Percentiles rank a stretch among this genome's conserved stretches.
These are phyloP conservation scores for Arctopsyche grandis DNA, from an alignment of 1,140 invertebrate species.

Conservation along the genomic window DNA sequence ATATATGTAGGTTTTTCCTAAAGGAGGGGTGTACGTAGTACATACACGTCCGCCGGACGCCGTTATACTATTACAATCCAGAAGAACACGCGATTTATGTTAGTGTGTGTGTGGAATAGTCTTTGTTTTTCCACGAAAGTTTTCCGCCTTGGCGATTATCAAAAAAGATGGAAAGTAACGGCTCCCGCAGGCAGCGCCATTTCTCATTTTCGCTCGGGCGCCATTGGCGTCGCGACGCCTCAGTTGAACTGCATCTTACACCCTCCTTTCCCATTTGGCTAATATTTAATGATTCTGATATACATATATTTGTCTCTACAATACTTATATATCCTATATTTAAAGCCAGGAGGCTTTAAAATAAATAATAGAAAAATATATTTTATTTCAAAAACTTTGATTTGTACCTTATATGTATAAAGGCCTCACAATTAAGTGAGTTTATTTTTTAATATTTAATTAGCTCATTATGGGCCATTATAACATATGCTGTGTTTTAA, in stretches of 20 bases:
- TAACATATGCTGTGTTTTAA: too few species aligned
- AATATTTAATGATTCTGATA: too few species aligned
- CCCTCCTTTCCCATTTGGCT: neutral
- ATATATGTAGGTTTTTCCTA: neutral
- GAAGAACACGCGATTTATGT: neutral
- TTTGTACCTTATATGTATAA: too few species aligned
- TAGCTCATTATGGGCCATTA: too few species aligned
- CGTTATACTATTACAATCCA: neutral
- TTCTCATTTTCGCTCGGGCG: constrained; percentile 50
- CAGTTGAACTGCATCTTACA: neutral
- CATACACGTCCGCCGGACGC: neutral
- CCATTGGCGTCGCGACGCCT: constrained; percentile 16
- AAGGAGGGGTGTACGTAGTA: neutral
- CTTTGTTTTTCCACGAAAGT: constrained; percentile 48
- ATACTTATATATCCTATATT: too few species aligned
- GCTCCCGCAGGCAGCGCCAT: constrained; percentile 45
- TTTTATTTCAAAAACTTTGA: too few species aligned
- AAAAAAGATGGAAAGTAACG: constrained; percentile 40
- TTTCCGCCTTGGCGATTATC: constrained; percentile 51
- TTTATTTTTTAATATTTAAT: too few species aligned
- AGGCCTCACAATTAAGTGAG: too few species aligned
- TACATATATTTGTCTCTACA: too few species aligned
- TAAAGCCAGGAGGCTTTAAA: too few species aligned
- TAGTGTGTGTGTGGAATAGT: neutral
- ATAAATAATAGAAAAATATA: too few species aligned